Evolutionary conservation across 23 tunicate species (phyloP).

Genomic region (Trididemnum clinides): DNA sequence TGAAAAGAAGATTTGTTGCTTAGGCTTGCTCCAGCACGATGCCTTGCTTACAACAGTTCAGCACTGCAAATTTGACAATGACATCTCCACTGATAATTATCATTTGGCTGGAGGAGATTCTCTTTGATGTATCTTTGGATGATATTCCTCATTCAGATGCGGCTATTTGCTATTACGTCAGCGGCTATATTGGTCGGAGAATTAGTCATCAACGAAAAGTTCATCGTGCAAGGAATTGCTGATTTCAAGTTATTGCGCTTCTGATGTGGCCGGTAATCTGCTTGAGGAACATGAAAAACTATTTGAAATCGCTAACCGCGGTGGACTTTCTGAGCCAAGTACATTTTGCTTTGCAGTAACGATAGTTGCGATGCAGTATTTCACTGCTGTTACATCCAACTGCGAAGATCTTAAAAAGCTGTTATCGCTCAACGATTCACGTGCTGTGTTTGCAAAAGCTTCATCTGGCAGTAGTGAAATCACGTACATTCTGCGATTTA

Average conservation of each 20-base stretch:
- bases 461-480: background rate
- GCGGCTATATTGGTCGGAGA: conserved; percentile 12
- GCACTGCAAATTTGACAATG: background rate
- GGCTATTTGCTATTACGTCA: background rate
- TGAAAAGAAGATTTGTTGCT: background rate
- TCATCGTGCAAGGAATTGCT: conserved; percentile 13
- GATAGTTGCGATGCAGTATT: conserved; percentile 13
- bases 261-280: background rate
- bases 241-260: background rate
- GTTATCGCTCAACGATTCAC: background rate
- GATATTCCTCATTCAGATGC: background rate
- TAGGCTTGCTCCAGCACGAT: conserved; percentile 6
- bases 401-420: background rate
- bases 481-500: background rate
- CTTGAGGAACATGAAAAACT: conserved; percentile 1
- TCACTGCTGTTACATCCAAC: background rate
- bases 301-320: conserved; percentile 30
- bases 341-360: conserved; percentile 34
- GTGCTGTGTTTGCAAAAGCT: background rate
- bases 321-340: conserved; percentile 28
- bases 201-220: background rate
- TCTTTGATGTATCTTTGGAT: background rate
- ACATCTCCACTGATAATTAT: background rate
- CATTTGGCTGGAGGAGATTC: background rate
- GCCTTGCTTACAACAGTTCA: background rate